Base-by-base conservation (phyloP, 2,888 invertebrate genomes). In the Dione juno region DNA sequence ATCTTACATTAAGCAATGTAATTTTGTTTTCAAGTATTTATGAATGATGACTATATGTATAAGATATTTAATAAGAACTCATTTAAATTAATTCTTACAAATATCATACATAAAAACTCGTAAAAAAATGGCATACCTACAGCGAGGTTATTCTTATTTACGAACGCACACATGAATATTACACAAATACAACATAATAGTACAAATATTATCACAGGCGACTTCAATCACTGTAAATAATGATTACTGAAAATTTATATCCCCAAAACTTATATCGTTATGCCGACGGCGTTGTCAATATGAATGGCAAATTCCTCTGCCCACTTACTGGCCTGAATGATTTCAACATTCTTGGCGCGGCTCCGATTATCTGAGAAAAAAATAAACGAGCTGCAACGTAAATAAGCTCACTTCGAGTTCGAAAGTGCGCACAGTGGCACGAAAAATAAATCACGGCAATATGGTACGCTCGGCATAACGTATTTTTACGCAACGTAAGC, bases 241-340 rank as follows among this genome's bases (percentile, higher is more conserved):
- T 53, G 65, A 66, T 48, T 69, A 28, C 54, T 54, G 61, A 68
- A 63, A 54, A 70, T 59, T 8, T 13, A 40, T 40, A 50, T 61
- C 35, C 58, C 53, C 45, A 68, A 68, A 71, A 68, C 67, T 63
- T 16, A 66, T 16, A 54, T 70, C 45, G 54, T 54, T 43, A 57
- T 67, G 41, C 19, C 78, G 82, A 80, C 82, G 80, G 80, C 83
- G 82, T 80, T 84, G 80, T 77, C 79, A 77, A 90, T 90, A 92
- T 93, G 92, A 93, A 93, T 93, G 93, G 92, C 87, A 81, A 88
- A 92, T 92, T 87, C 91, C 89, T 87, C 90, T 84, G 82, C 90
- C 92, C 90, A 92, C 92, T 90, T 89, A 88, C 90, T 88, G 90
- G 86, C 87, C 93, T 93, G 92, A 93, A 93, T 93, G 93, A 90